Base-by-base conservation (phyloP, 2,797 vertebrate genomes). In the Xerus rutilus region DNA sequence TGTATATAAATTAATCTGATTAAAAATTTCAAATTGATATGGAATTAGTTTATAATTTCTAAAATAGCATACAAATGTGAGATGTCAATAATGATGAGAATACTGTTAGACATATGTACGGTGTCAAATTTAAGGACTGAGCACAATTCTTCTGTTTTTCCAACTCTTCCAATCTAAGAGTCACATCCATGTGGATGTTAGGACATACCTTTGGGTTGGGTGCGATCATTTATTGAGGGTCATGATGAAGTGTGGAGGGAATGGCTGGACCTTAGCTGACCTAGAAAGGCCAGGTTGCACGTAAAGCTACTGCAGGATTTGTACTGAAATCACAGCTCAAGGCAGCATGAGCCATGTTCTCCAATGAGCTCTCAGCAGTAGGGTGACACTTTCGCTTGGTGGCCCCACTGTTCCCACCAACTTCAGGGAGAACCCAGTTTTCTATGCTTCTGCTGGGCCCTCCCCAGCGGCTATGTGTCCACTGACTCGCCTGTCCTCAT, bases 21-120 rank as follows among this genome's bases (percentile, higher is more conserved):
- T 93, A 93, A 79, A 92, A 74, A 91, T 76, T 85, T 47, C 64
- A 86, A 67, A 69, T 67, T 47, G 49, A 45, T 62, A 67, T 43
- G 90, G 90, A 45, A 86, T 78, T 20, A 54, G 70, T 79, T 76
- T 62, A 43, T 93, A 81, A 82, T 95, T 93, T 88, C 32, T 12
- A 47, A 87, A 92, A 77, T 7, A 77, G 47, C 47, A 14, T 30
- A 52, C 3, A 54, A 76, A 81, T 30, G 65, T n/a, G 20, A 77
- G 35, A 74, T 67, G 30, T 81, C 47, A 20, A 4, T 54, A 35
- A 43, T 49, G 21, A 77, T 73, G 30, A 82, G 82, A 82, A 18
- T 5, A 4, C 2, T 9, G 4, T 23, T 67, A 64, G 62, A 39
- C 18, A 35, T 32, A 21, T 3, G 30, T 45, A 30, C 91, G 39